Conservation (phyloP, 1,140 invertebrate genomes). For the Eueides isabella region DNA sequence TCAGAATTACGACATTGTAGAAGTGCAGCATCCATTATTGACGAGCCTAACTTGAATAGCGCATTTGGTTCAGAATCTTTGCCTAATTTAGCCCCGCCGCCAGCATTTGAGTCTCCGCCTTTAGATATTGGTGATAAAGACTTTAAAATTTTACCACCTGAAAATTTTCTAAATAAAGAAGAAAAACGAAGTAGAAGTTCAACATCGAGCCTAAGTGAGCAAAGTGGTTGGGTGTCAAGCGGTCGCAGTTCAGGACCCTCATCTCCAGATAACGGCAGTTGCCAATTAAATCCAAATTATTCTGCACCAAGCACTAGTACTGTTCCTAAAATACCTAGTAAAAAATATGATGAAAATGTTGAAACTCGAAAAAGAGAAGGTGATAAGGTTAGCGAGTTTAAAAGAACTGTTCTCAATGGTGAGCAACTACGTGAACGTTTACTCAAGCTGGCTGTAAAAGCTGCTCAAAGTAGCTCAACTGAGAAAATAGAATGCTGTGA, state of each 20-base stretch:
- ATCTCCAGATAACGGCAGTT: constrained; percentile 81
- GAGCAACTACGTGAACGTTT: constrained; percentile 83
- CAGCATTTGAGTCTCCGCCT: constrained; percentile 81
- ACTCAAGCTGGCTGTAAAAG: constrained; percentile 83
- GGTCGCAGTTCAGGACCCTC: constrained; percentile 84
- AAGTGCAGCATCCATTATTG: constrained; percentile 84
- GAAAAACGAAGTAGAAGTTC: constrained; percentile 81
- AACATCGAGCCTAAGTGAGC: constrained; percentile 88
- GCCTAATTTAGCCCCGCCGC: constrained; percentile 84
- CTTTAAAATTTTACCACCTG: constrained; percentile 80
- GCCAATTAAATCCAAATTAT: constrained; percentile 77
- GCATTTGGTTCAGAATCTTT: constrained; percentile 83
- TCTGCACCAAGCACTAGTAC: constrained; percentile 46
- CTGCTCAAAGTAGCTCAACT: constrained; percentile 69
- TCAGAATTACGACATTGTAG: constrained; percentile 83
- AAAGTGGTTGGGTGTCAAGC: constrained; percentile 90
- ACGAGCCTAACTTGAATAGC: constrained; percentile 78
- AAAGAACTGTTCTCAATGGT: constrained; percentile 82
- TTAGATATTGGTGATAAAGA: constrained; percentile 79
- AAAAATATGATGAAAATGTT: constrained; percentile 53
- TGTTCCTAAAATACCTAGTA: constrained; percentile 52
- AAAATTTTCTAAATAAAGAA: constrained; percentile 77
- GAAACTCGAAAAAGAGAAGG: constrained; percentile 56
- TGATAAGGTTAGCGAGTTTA: constrained; percentile 73
- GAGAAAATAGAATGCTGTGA: constrained; percentile 81